These are phyloP conservation scores for Pollenia labialis DNA, from an alignment of 2,888 invertebrate genomes.

Conservation along the genomic window DNA sequence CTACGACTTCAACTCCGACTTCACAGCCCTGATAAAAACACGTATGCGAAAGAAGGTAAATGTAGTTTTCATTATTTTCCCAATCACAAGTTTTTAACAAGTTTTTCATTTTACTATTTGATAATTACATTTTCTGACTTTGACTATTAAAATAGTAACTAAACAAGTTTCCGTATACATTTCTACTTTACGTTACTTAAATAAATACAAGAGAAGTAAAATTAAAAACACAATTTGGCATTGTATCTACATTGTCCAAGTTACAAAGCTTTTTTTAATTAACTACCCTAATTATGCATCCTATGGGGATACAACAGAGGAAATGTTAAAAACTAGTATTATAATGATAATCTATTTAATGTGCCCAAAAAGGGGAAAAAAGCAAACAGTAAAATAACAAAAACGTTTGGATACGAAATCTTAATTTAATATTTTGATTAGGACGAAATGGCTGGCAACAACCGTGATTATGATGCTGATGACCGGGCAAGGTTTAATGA, in stretches of 20 bases:
- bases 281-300: conserved; percentile 59
- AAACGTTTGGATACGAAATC: neutral
- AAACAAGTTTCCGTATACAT: neutral
- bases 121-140: neutral
- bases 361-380: conserved; percentile 29
- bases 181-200: neutral
- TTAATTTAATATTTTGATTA: conserved; percentile 18
- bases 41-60: too few species aligned
- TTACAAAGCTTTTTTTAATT: conserved; percentile 57
- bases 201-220: neutral
- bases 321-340: conserved; percentile 43
- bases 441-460: neutral
- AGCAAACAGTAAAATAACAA: neutral
- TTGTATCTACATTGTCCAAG: conserved; percentile 24
- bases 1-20: too few species aligned
- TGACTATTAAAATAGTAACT: conserved; percentile 1
- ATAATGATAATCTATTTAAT: conserved; percentile 53
- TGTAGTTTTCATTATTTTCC: neutral
- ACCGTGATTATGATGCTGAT: neutral
- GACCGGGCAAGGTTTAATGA: too few species aligned
- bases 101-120: neutral
- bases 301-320: conserved; percentile 47
- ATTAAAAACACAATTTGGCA: neutral
- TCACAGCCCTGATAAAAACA: too few species aligned
- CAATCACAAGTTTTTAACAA: too few species aligned